A percentile compares a stretch with the other conserved stretches of the same genome.
phyloP scores from a whole-genome alignment of 1,140 invertebrate genomes.

The Caenorhabditis brenneri region DNA sequence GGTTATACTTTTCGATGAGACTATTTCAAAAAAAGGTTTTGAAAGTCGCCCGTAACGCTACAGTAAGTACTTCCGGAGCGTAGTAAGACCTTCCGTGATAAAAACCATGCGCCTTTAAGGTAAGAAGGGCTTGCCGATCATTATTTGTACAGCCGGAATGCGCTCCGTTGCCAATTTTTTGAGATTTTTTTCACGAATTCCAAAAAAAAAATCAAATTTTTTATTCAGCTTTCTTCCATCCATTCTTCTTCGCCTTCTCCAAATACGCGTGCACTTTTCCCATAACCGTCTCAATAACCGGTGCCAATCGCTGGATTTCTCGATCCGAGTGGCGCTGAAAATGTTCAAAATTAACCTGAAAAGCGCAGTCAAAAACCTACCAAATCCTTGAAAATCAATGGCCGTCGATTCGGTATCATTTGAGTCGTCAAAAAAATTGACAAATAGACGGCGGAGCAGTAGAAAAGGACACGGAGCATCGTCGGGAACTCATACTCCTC shows the following conservation, averaged over 20 bases:
- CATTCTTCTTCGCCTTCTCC: not conserved
- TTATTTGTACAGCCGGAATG: too few relatives aligned
- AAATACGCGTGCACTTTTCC: not conserved
- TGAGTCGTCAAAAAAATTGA: not conserved
- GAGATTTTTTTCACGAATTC: not conserved
- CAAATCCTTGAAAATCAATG: not conserved
- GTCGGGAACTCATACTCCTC: not conserved
- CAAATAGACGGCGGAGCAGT: not conserved
- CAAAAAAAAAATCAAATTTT: not conserved
- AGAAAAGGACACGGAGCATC: slow-evolving; percentile 16
- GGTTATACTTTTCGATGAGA: too few relatives aligned
- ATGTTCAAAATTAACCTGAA: not conserved
- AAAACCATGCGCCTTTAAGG: too few relatives aligned
- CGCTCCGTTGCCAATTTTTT: too few relatives aligned
- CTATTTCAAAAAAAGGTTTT: too few relatives aligned
- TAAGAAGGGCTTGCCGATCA: too few relatives aligned
- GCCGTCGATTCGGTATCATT: not conserved
- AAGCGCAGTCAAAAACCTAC: not conserved
- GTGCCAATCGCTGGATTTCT: not conserved
- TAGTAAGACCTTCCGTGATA: too few relatives aligned
- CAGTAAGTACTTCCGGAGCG: too few relatives aligned
- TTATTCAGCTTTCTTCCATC: not conserved
- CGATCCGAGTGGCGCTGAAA: slow-evolving; percentile 1
- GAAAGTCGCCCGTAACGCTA: too few relatives aligned
- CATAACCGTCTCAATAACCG: slow-evolving; percentile 8